Evolutionary conservation across 2,888 invertebrate species (phyloP).

Genomic region (Drosophila heteroneura): DNA sequence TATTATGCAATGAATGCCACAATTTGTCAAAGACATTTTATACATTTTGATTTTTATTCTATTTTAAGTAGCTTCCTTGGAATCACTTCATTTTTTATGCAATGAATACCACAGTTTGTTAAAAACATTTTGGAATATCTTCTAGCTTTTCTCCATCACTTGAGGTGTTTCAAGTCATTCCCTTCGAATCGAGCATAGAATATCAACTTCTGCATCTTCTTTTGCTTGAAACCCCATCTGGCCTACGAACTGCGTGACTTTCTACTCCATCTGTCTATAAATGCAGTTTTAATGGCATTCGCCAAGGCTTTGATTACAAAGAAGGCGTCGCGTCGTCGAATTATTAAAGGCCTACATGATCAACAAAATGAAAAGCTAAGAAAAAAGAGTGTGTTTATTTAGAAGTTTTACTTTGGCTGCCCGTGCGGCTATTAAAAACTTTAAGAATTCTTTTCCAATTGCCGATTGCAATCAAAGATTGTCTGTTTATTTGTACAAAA

Average conservation of each 20-base stretch:
- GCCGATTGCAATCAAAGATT: constrained; percentile 71
- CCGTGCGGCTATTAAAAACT: constrained; percentile 57
- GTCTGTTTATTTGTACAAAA: constrained; percentile 71
- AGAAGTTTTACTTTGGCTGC: constrained; percentile 8
- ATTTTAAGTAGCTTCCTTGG: not conserved
- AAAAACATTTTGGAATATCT: not conserved
- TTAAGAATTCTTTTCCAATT: constrained; percentile 54
- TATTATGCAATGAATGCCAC: constrained; percentile 57
- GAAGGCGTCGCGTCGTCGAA: constrained; percentile 39
- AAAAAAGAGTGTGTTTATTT: constrained; percentile 37
- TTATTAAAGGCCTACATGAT: constrained; percentile 43
- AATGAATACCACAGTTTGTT: constrained; percentile 31
- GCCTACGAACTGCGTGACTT: not conserved
- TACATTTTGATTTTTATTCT: not conserved
- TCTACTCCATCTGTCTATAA: constrained; percentile 16
- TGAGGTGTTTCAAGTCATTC: not conserved
- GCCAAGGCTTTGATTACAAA: constrained; percentile 46
- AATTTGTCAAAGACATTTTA: not conserved
- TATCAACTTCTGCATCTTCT: not conserved
- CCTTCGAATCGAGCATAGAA: not conserved
- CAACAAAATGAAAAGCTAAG: constrained; percentile 17
- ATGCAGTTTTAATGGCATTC: constrained; percentile 57
- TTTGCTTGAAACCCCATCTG: constrained; percentile 10
- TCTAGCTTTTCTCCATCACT: not conserved
- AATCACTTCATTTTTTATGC: constrained; percentile 46